Conservation (phyloP, 1,140 invertebrate genomes). For the Drosophila melanogaster region DNA sequence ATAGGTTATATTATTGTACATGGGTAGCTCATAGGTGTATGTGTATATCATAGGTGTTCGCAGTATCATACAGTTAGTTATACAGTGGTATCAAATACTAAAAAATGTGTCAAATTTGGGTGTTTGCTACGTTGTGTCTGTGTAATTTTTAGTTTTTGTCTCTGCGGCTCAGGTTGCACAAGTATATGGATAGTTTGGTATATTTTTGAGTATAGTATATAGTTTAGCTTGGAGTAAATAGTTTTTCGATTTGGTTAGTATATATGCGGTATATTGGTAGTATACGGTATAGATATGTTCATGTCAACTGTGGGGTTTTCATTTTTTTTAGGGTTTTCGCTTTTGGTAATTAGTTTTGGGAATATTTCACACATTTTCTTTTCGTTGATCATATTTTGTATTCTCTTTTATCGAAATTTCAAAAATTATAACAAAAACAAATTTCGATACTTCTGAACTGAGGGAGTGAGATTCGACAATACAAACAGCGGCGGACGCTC, state of each 20-base stretch:
- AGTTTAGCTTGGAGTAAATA: constrained; percentile 41
- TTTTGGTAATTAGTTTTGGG: constrained; percentile 21
- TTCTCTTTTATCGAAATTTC: constrained; percentile 59
- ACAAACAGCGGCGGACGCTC: constrained; percentile 10
- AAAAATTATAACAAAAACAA: constrained; percentile 55
- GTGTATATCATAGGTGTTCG: constrained; percentile 11
- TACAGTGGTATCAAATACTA: constrained; percentile 34
- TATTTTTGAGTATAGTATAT: constrained; percentile 35
- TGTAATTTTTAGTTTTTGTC: constrained; percentile 4
- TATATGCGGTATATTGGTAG: constrained; percentile 46
- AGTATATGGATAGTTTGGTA: constrained; percentile 24
- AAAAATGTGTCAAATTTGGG: constrained; percentile 26
- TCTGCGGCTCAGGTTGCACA: constrained; percentile 47
- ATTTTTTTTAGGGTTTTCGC: constrained; percentile 39
- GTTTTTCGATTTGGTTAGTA: constrained; percentile 39
- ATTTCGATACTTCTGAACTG: constrained; percentile 41
- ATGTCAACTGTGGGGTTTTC: constrained; percentile 38
- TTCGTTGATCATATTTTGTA: constrained; percentile 21
- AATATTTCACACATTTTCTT: constrained; percentile 21
- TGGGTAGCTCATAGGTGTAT: constrained; percentile 5
- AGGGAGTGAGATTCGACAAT: constrained; percentile 25
- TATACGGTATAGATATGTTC: constrained; percentile 48
- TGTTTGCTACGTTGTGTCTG: constrained; percentile 30
- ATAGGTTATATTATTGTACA: constrained; percentile 35
- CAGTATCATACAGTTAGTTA: constrained; percentile 34